phyloP scores from a whole-genome alignment of 2,797 vertebrate genomes.

The Karalla daura region DNA sequence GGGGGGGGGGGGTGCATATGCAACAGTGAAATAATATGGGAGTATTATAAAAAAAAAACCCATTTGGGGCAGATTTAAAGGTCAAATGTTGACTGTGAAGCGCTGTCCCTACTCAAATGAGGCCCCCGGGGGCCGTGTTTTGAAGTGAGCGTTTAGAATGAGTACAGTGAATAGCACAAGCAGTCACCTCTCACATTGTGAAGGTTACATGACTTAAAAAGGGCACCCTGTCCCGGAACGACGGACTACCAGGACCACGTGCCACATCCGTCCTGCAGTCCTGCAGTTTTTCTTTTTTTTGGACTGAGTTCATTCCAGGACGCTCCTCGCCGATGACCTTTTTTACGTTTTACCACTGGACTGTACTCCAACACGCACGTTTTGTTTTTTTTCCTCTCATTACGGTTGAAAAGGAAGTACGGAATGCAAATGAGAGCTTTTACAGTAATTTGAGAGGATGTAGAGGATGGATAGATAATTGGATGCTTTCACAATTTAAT shows the following conservation, averaged over 20 bases:
- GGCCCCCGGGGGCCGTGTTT: slow-evolving; percentile 67
- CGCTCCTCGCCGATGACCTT: slow-evolving; percentile 25
- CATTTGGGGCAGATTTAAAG: slow-evolving; percentile 74
- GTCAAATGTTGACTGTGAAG: slow-evolving; percentile 77
- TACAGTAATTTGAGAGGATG: neutral
- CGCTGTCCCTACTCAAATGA: slow-evolving; percentile 69
- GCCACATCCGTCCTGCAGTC: slow-evolving; percentile 30
- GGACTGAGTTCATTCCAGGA: slow-evolving; percentile 21
- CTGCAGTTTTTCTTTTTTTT: too few species aligned
- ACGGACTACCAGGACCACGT: slow-evolving; percentile 39
- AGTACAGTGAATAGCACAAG: slow-evolving; percentile 72
- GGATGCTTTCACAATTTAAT: slow-evolving; percentile 16
- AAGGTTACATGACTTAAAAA: slow-evolving; percentile 77
- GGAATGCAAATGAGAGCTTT: slow-evolving; percentile 13
- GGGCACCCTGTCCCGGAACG: slow-evolving; percentile 59
- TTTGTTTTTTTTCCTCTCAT: slow-evolving; percentile 9
- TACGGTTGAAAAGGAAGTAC: neutral
- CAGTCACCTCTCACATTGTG: slow-evolving; percentile 68
- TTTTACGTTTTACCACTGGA: neutral
- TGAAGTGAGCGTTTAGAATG: slow-evolving; percentile 72
- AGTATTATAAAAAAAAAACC: too few species aligned
- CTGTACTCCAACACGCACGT: neutral
- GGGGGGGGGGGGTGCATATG: slow-evolving; percentile 69
- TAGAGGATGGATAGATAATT: slow-evolving; percentile 12
- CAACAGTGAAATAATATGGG: slow-evolving; percentile 54